Evolutionary conservation across 2,797 vertebrate genomes (phyloP), one percentile per base, ranked within the genome.

Genomic region (Alectoris magna): DNA sequence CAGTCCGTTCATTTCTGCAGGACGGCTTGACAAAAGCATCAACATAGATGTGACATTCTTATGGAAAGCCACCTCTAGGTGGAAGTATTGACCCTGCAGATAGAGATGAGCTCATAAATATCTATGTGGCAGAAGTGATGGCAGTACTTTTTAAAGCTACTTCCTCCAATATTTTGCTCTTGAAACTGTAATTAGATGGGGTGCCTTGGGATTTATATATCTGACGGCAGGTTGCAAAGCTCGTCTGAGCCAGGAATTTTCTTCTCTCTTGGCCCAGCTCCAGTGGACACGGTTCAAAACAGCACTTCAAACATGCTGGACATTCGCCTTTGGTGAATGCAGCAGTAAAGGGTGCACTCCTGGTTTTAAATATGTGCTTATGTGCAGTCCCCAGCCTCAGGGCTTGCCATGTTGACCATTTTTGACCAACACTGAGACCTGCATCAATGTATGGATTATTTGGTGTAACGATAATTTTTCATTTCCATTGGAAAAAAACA

Each of bases 61-160:
- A 80, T 41, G 66, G 93, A 80, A 93, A 96, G 91, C 87, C 83
- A 96, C 96, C 95, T 96, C 96, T 96, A 96, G 95, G 94, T 96
- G 95, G 96, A 96, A 96, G 93, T 96, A 79, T 96, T 95, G 91
- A 96, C 92, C 94, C 95, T 95, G 83, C 85, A 86, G 91, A 94
- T 51, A 91, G 77, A 94, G 88, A 94, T 66, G 89, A 91, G 92
- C 92, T 91, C 94, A 91, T 94, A 96, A 93, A 95, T 90, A 95
- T 62, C 91, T 90, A 17, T 92, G 73, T 38, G 77, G 41, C 83
- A 95, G 71, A 67, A 90, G 74, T 55, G 83, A 93, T 91, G 71
- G 85, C 68, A 90, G 66, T 1, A 2, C 63, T 79, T 90, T 88
- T 49, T 8, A 10, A 69, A 92, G 76, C 56, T 36, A 64, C 64